Evolutionary conservation across 2,888 invertebrate species (phyloP).

Genomic region (Halictus ligatus): DNA sequence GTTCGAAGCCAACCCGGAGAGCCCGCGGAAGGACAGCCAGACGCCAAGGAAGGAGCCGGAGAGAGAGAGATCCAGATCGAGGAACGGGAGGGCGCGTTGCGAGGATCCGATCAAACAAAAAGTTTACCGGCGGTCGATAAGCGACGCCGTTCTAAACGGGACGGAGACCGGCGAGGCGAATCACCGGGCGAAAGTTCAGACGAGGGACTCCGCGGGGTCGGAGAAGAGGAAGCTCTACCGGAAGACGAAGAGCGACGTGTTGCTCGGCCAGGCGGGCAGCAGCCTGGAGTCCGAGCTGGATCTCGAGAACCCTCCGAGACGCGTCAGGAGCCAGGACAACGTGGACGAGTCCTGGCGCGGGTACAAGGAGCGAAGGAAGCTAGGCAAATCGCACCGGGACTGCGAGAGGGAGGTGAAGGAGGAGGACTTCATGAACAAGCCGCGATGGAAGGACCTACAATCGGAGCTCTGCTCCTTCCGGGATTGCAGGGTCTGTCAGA

Average conservation of each 20-base stretch:
- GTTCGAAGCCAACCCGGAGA: constrained; percentile 62
- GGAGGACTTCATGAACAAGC: constrained; percentile 76
- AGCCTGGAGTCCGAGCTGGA: constrained; percentile 71
- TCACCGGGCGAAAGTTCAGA: constrained; percentile 25
- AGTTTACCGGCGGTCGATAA: constrained; percentile 61
- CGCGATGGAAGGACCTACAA: constrained; percentile 77
- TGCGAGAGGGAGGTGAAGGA: constrained; percentile 65
- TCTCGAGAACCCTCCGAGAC: constrained; percentile 53
- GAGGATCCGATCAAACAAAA: constrained; percentile 35
- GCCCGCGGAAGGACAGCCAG: constrained; percentile 51
- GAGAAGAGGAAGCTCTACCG: constrained; percentile 77
- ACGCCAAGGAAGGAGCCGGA: constrained; percentile 31
- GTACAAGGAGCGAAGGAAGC: constrained; percentile 77
- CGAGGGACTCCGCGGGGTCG: constrained; percentile 60
- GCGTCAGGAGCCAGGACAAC: constrained; percentile 73
- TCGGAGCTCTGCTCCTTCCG: constrained; percentile 59
- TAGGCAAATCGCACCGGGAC: constrained; percentile 69
- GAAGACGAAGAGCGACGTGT: constrained; percentile 77
- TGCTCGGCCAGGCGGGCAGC: constrained; percentile 64
- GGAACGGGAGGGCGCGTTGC: constrained; percentile 7
- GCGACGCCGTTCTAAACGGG: constrained; percentile 55
- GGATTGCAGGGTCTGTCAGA: constrained; percentile 71
- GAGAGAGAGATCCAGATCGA: constrained; percentile 36
- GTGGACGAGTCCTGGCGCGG: constrained; percentile 79
- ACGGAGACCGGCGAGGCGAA: constrained; percentile 5